Base-by-base conservation (phyloP, 2,797 vertebrate genomes). In the Anguilla obscura region DNA sequence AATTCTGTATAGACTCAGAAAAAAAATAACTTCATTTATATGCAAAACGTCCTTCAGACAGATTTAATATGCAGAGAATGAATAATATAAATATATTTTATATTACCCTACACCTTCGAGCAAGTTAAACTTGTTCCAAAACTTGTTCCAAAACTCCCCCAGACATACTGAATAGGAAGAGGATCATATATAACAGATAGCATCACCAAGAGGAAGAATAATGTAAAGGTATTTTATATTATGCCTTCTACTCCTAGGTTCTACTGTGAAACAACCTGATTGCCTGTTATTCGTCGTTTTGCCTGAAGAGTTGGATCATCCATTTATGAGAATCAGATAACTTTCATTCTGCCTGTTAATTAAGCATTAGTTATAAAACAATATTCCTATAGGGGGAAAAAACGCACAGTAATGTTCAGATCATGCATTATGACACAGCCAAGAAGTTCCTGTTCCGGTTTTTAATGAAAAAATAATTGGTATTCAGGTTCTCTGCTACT, bases 101-200 rank as follows among this genome's bases (percentile, higher is more conserved):
- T 60, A 60, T 24, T 24, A 24, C 2, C 58, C 3, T 60, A 60
- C 58, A 18, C 18, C 58, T 24, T 60, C 2, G 58, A 60, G 58
- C 58, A 60, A 60, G 58, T 60, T 24, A 60, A 60, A 60, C 58
- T 60, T 60, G 16, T 60, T 40, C 40, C 40, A 40, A 24, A 60
- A 60, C 58, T 60, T 7, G 58, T 60, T 60, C 21, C 86, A 63
- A 82, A 82, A 56, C 85, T 48, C 33, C 79, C 24, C 54, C 88
- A 79, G n/a, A 60, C 66, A 84, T n/a, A 5, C 50, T 82, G n/a
- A 74, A 56, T 50, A 86, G 8, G 87, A 24, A 86, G 63, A 21
- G 85, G 85, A 82, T 56, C 89, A n/a, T 60, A 56, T 84, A 63
- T 50, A 86, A 52, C 60, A 56, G 48, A 71, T 71, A 90, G 56